Base-by-base conservation (phyloP, 2,113 vertebrate genomes). In the Cyprichromis sp. region DNA sequence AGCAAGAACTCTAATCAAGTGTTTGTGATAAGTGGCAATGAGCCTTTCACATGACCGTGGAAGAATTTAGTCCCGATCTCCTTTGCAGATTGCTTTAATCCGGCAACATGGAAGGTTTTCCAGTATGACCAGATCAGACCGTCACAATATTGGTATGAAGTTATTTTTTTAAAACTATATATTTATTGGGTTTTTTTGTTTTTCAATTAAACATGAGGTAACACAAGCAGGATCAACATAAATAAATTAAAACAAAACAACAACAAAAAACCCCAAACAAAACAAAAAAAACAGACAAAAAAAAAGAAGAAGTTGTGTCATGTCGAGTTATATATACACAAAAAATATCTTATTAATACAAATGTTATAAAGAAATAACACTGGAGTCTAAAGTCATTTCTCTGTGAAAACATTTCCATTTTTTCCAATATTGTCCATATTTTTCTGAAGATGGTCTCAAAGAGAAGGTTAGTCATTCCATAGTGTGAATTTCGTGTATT, bases 181-280 rank as follows among this genome's bases (percentile, higher is more conserved):
- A 17, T 31, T 61, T 9, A 31, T 31, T 59, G 21, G 0, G 0
- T 8, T 29, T 16, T 12, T 12, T 14, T 5, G 0, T 16, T 8
- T 16, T 16, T 29, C 3, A 59, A 9, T 59, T 59, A 31, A 17
- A 31, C 26, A 6, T 59, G 55, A 31, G 29, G 55, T 31, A 59
- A 59, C 55, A 59, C 26, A 6, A 31, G 26, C 26, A 59, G 55
- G 55, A 31, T 59, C 26, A 29, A 29, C 5, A 29, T 59, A 29
- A 59, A 59, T 9, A 29, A 16, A 29, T 59, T 5, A 4, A 59
- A 29, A 59, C 4, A 59, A 59, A 59, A 16, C 3, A 57, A 29
- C 7, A 14, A 55, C 3, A 26, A 26, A 8, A 14, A 12, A 1
- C 38, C 38, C 11, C 3, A 9, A 47, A 9, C 2, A 19, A 17